Evolutionary conservation across 2,797 vertebrate species (phyloP).

Genomic region (Hippocampus kuda): DNA sequence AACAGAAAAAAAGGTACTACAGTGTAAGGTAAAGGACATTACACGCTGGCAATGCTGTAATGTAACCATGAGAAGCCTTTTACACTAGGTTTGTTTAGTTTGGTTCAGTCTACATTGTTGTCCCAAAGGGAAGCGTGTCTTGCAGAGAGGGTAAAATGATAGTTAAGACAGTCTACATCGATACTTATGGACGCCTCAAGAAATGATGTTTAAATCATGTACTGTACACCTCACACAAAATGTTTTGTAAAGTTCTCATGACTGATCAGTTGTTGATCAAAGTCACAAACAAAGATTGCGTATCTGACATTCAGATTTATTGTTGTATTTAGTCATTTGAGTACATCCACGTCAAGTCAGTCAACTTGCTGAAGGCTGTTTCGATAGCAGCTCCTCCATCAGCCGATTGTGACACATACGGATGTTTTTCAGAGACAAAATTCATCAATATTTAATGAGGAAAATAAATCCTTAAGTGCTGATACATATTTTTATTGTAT

Average conservation of each 20-base stretch:
- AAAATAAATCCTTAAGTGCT: no score
- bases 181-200: background rate
- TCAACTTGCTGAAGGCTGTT: background rate
- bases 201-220: background rate
- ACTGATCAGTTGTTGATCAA: conserved; percentile 3
- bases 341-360: background rate
- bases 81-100: background rate
- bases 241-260: background rate
- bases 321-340: background rate
- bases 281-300: background rate
- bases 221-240: background rate
- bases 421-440: no score
- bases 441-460: no score
- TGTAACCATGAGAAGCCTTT: background rate
- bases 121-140: background rate
- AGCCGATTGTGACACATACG: no score
- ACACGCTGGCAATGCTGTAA: background rate
- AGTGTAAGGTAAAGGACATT: background rate
- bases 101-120: background rate
- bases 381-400: background rate
- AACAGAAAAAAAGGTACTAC: background rate
- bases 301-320: background rate
- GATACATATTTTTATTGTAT: no score
- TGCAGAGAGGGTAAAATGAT: background rate
- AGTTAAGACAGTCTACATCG: background rate